Conservation (phyloP, 2,888 invertebrate species). For the Tolmerus cingulatus region DNA sequence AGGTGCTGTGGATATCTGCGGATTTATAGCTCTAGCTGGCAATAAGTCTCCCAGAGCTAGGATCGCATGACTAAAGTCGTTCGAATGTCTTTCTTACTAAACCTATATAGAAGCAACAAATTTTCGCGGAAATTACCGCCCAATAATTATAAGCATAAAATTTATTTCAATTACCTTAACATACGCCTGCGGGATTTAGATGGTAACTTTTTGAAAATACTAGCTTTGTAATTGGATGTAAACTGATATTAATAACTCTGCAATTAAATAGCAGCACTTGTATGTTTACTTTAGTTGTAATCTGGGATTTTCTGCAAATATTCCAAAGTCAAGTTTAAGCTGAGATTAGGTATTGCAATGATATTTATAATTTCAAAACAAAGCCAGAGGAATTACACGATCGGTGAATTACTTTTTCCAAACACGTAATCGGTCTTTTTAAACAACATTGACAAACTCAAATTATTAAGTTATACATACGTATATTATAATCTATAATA, state of each 20-base stretch:
- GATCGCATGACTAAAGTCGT: slow-evolving; percentile 14
- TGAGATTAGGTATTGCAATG: neutral
- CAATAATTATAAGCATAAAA: neutral
- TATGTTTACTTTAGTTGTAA: neutral
- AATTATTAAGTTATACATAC: too few relatives aligned
- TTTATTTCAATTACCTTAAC: neutral
- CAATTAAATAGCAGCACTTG: neutral
- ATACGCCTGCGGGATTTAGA: neutral
- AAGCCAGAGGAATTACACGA: neutral
- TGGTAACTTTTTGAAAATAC: neutral
- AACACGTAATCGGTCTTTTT: too few relatives aligned
- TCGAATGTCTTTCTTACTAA: neutral
- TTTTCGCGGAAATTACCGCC: neutral
- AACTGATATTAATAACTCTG: neutral
- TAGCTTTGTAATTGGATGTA: neutral
- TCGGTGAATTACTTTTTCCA: too few relatives aligned
- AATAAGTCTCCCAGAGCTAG: neutral
- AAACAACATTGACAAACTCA: too few relatives aligned
- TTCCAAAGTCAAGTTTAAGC: neutral
- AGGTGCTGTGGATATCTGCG: neutral
- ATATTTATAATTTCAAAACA: neutral
- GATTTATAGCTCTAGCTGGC: neutral
- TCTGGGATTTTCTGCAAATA: neutral
- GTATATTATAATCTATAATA: too few relatives aligned
- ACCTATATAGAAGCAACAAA: neutral